phyloP scores from a whole-genome alignment of 2,113 vertebrate species.

The Okapia johnstoni region DNA sequence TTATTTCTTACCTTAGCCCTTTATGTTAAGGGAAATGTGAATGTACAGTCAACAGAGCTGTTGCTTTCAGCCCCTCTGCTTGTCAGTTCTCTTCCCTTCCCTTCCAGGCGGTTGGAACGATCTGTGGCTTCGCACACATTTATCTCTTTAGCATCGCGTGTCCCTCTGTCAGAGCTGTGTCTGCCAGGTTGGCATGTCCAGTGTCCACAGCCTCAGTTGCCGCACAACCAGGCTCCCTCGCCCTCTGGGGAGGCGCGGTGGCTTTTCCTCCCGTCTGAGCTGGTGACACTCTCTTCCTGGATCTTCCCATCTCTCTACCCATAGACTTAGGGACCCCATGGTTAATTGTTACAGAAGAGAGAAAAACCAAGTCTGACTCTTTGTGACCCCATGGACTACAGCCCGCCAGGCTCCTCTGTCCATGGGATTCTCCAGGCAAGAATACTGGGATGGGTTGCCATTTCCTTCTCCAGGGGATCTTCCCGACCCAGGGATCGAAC shows the following conservation, averaged over 20 bases:
- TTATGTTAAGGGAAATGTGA: neutral
- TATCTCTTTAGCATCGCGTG: rapidly evolving
- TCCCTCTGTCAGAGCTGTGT: neutral
- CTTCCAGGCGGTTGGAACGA: neutral
- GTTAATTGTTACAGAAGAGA: neutral
- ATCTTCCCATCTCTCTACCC: neutral
- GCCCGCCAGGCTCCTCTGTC: neutral
- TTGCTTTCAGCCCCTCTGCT: neutral
- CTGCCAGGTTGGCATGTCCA: rapidly evolving
- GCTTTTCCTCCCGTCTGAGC: neutral
- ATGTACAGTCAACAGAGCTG: rapidly evolving
- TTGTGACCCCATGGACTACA: neutral
- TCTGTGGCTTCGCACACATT: no score
- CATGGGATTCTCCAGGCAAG: neutral
- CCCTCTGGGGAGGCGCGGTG: rapidly evolving
- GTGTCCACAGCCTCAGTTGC: neutral
- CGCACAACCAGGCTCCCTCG: rapidly evolving
- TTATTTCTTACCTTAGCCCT: neutral
- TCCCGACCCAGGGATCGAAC: neutral
- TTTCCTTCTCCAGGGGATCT: neutral
- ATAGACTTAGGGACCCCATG: rapidly evolving
- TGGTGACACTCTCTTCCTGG: neutral
- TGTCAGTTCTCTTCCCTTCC: neutral
- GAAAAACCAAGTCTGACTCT: neutral
- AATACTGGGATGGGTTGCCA: neutral